These are phyloP conservation scores for Papilio elwesi DNA, from an alignment of 2,888 invertebrate species.

Conservation along the genomic window DNA sequence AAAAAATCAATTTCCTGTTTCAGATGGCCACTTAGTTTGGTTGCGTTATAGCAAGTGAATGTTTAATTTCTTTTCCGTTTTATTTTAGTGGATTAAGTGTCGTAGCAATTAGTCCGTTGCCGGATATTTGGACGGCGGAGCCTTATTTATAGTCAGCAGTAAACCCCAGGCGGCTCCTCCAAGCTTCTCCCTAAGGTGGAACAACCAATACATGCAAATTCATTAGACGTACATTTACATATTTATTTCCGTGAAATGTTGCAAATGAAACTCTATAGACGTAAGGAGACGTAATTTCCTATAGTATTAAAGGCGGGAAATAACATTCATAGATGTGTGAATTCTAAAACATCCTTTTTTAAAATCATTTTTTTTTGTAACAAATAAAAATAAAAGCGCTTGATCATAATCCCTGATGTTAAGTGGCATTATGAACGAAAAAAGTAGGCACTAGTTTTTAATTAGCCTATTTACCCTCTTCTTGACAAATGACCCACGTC, in stretches of 20 bases:
- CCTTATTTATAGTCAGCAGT: constrained; percentile 66
- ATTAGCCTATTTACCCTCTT: too few species aligned
- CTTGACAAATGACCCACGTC: too few species aligned
- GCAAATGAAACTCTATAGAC: constrained; percentile 13
- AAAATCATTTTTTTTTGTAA: too few species aligned
- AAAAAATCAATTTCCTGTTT: constrained; percentile 15
- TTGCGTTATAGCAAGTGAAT: constrained; percentile 28
- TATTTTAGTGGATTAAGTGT: constrained; percentile 71
- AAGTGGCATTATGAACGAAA: too few species aligned
- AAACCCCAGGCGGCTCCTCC: constrained; percentile 58
- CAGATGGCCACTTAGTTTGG: constrained; percentile 6
- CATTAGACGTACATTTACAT: constrained; percentile 52
- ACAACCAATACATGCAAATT: constrained; percentile 55
- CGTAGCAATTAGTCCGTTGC: constrained; percentile 67
- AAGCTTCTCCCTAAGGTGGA: constrained; percentile 59
- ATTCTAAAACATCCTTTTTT: constrained; percentile 40
- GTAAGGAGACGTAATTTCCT: constrained; percentile 61
- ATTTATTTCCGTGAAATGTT: constrained; percentile 40
- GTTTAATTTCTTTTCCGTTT: constrained; percentile 57
- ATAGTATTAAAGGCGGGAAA: constrained; percentile 76
- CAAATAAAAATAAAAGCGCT: too few species aligned
- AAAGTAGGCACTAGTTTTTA: too few species aligned
- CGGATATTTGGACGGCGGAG: constrained; percentile 65
- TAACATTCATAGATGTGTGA: constrained; percentile 78
- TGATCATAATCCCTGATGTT: too few species aligned